Base-by-base conservation (phyloP, 2,797 vertebrate genomes). In the Cyprinella venusta region DNA sequence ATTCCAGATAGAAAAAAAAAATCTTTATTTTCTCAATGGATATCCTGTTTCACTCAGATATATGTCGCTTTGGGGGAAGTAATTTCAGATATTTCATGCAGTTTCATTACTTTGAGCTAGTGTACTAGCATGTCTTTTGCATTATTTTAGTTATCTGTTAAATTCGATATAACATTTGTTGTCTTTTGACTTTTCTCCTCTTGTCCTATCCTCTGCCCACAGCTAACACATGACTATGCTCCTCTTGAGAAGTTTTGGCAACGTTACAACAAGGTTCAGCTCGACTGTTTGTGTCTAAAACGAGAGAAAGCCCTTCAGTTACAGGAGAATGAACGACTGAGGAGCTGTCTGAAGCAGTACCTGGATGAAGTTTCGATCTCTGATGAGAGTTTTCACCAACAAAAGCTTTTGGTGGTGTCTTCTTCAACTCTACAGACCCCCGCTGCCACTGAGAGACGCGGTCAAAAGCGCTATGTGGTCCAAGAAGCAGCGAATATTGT, bases 211-310 rank as follows among this genome's bases (percentile, higher is more conserved):
- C 10, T 78, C 48, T 85, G 36, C 85, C 19, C 0, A 76, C 72
- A 96, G 96, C 83, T 89, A 38, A 16, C 94, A 88, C n/a, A 52
- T 67, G 92, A 95, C 65, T 95, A 94, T 0, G 16, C 5, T 21
- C 91, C 90, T 56, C 87, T 97, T 90, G 94, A 94, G 79, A 86
- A 87, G 21, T 96, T 97, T 92, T 97, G 96, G 96, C 93, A 95
- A 83, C 88, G 95, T 4, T 95, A 95, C 90, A 96, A 95, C 89
- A 96, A 96, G 87, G 96, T 88, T 1, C 93, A 92, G 76, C 91
- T 97, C 88, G 96, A 97, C 77, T 91, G 92, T 38, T 90, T 92
- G 80, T 94, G 91, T 0, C 90, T 96, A 83, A 89, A 91, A 68
- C 88, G 10, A 42, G 91, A 93, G 13, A 91, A 71, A 42, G n/a